Base-by-base conservation (phyloP, 1,140 invertebrate genomes). In the Drosophila obscura region DNA sequence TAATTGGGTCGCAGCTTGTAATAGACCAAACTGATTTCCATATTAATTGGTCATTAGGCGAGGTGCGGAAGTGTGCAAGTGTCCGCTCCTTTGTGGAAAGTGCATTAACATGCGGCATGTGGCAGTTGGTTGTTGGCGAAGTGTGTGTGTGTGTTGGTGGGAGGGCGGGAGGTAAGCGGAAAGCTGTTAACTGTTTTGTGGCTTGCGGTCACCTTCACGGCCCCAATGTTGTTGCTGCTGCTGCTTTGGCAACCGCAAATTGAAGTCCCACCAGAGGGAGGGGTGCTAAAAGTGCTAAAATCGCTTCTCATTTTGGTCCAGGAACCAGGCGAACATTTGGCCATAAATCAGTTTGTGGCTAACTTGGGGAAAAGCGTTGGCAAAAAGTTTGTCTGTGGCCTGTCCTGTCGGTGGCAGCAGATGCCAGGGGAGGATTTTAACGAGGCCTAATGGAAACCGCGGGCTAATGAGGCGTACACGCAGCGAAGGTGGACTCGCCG, bases 1-100 rank as follows among this genome's bases (percentile, higher is more conserved):
- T 87, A 85, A 87, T 78, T 68, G 69, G 81, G 26, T 49, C 61
- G 58, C 57, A 22, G 50, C 59, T 65, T 68, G 78, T 68, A 77
- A 73, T 80, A 55, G 56, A 69, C 64, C 43, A 58, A 52, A 55
- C 65, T 76, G 63, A 87, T 87, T 85, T 76, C 78, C 82, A 87
- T 88, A 88, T 85, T 87, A 85, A 85, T 85, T 85, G 78, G 74
- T 80, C 71, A 71, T 68, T 87, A 67, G 68, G 19, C 28, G 13
- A 58, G 43, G 31, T 48, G 53, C 16, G 52, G 60, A 59, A 74
- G 35, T 57, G 53, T 24, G 26, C 5, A 28, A 28, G 7, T 28
- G 49, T 35, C 51, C 19, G 57, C 19, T 15, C 11, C n/a, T 39
- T 55, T 28, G 35, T 16, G 16, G 48, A 43, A 44, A 59, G 49